These are phyloP conservation scores for Leucoma salicis DNA, from an alignment of 2,888 invertebrate species.

Conservation along the genomic window DNA sequence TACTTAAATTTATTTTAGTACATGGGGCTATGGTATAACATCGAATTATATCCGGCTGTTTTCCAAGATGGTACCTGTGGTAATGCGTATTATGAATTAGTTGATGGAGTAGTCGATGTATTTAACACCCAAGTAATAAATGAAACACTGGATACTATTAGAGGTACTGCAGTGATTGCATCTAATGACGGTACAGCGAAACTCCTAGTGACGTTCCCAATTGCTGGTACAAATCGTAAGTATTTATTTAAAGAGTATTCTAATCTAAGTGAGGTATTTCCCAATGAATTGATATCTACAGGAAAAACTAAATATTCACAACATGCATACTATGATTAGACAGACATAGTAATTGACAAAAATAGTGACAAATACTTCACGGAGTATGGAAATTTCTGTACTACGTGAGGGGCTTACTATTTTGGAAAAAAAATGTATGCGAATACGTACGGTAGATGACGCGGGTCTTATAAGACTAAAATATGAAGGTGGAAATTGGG, in stretches of 20 bases:
- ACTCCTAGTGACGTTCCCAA: slow-evolving; percentile 80
- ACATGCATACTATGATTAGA: no score
- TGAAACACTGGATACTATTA: slow-evolving; percentile 71
- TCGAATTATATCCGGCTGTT: slow-evolving; percentile 53
- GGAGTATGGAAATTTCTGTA: no score
- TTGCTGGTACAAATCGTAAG: slow-evolving; percentile 71
- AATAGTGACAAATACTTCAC: no score
- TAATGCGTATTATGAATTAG: slow-evolving; percentile 50
- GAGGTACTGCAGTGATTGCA: slow-evolving; percentile 70
- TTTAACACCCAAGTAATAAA: slow-evolving; percentile 63
- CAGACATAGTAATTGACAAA: no score
- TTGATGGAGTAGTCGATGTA: slow-evolving; percentile 46
- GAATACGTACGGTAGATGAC: no score
- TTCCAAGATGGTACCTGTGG: slow-evolving; percentile 57
- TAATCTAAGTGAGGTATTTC: no score
- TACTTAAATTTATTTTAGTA: slow-evolving; percentile 43
- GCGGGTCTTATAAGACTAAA: no score
- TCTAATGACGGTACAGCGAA: slow-evolving; percentile 70
- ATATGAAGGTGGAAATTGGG: no score
- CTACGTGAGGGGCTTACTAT: no score
- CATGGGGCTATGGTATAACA: slow-evolving; percentile 58
- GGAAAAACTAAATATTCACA: no score
- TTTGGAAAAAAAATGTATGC: no score
- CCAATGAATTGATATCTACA: no score
- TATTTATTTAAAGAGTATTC: slow-evolving; percentile 7